Evolutionary conservation across 2,888 invertebrate genomes (phyloP), one percentile per base, ranked within the genome.

Genomic region (Orthosia gothica): DNA sequence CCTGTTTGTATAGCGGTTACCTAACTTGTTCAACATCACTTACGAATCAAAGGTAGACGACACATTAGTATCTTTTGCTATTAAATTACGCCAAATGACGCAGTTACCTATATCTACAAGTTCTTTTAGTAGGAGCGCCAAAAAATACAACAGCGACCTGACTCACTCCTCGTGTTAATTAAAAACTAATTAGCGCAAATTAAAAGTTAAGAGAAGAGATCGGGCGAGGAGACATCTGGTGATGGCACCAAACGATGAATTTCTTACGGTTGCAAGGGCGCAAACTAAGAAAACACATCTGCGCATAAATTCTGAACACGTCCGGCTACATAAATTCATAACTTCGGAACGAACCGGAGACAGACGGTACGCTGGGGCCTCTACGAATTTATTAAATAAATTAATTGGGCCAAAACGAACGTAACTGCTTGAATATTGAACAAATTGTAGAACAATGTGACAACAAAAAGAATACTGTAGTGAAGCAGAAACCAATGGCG

Each of bases 311-410:
- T 95, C 95, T 83, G 92, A 92, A 92, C 95, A 95, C 95, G 95
- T 95, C 92, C 92, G 89, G 89, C 92, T 93, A 94, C 95, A 95
- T 95, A 95, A 95, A 96, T 95, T 95, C 95, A 95, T 95, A 95
- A 94, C 93, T 92, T 92, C 89, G 89, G 89, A 92, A 91, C 91
- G 92, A 89, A 92, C 91, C 91, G 90, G 92, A 91, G 94, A 93
- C 95, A 94, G 93, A 91, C 93, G 93, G 92, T 90, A 89, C 93
- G 88, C 90, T 87, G 91, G 90, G 91, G 91, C 91, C 91, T 91
- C 90, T 89, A 90, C 90, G 93, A 94, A 95, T 95, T 95, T 95
- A 95, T 95, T 93, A 92, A 95, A 95, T 94, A 91, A 95, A 95
- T 95, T 95, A 96, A 95, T 95, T 94, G 93, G 93, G 93, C 91